Conservation (phyloP, 2,888 invertebrate genomes). For the Coecobrya sp. region DNA sequence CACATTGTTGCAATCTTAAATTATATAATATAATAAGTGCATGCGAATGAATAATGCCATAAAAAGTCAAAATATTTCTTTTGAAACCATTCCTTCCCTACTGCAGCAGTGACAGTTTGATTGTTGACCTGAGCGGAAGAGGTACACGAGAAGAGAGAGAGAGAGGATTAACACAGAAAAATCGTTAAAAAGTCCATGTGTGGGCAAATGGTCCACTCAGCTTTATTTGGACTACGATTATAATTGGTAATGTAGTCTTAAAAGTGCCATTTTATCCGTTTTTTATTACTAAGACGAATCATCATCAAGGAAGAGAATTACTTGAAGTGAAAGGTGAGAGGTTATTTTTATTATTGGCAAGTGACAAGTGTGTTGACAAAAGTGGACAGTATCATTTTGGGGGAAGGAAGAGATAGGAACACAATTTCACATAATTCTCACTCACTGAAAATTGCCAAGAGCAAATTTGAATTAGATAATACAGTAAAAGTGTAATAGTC, state of each 20-base stretch:
- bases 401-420: neutral
- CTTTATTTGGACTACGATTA: neutral
- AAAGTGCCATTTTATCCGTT: neutral
- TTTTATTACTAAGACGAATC: constrained; percentile 45
- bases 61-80: constrained; percentile 65
- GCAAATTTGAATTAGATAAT: neutral
- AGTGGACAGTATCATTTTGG: constrained; percentile 19
- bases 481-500: neutral
- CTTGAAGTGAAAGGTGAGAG: neutral
- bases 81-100: constrained; percentile 47
- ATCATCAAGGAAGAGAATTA: neutral
- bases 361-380: neutral
- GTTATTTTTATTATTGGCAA: neutral
- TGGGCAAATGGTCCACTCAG: constrained; percentile 8
- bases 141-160: neutral
- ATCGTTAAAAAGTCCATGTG: neutral
- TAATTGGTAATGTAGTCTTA: neutral
- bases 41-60: neutral
- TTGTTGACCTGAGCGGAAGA: constrained; percentile 16
- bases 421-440: no score
- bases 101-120: constrained; percentile 63
- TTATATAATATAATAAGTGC: neutral
- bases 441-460: no score
- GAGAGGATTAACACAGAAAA: neutral
- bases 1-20: neutral